A percentile compares a stretch with the other conserved stretches of the same genome.
Evolutionary conservation across 2,888 invertebrate genomes (phyloP).

Genomic region (Cataglyphis livida): DNA sequence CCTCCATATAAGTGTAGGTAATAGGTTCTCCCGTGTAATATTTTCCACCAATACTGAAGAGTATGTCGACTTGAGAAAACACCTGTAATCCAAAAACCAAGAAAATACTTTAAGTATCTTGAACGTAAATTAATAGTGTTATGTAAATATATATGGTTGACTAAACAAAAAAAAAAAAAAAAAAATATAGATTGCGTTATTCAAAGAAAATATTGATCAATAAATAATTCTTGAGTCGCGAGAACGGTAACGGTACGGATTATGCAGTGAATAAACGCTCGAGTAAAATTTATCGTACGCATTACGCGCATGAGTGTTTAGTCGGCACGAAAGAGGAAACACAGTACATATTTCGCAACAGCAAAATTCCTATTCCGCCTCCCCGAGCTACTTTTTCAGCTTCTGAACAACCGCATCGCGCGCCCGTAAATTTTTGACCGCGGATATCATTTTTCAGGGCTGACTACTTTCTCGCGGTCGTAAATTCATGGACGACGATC

Average conservation of each 20-base stretch:
- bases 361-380: slow-evolving; percentile 52
- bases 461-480: slow-evolving; percentile 51
- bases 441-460: slow-evolving; percentile 54
- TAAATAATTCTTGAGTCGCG: slow-evolving; percentile 6
- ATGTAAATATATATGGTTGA: background rate
- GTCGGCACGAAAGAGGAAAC: slow-evolving; percentile 47
- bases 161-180: background rate
- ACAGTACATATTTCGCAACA: slow-evolving; percentile 52
- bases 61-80: slow-evolving; percentile 92
- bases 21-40: slow-evolving; percentile 92
- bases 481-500: slow-evolving; percentile 51
- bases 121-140: background rate
- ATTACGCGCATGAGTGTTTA: slow-evolving; percentile 49
- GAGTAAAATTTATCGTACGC: slow-evolving; percentile 50
- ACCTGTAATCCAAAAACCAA: slow-evolving; percentile 87
- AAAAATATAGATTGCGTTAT: background rate
- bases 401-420: slow-evolving; percentile 52
- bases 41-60: slow-evolving; percentile 93
- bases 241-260: slow-evolving; percentile 11
- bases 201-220: slow-evolving; percentile 24
- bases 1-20: slow-evolving; percentile 90
- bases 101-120: slow-evolving; percentile 52
- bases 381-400: slow-evolving; percentile 52
- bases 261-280: slow-evolving; percentile 39
- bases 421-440: slow-evolving; percentile 55